These are phyloP conservation scores for Melieria crassipennis DNA, from an alignment of 2,888 invertebrate species.

Conservation along the genomic window DNA sequence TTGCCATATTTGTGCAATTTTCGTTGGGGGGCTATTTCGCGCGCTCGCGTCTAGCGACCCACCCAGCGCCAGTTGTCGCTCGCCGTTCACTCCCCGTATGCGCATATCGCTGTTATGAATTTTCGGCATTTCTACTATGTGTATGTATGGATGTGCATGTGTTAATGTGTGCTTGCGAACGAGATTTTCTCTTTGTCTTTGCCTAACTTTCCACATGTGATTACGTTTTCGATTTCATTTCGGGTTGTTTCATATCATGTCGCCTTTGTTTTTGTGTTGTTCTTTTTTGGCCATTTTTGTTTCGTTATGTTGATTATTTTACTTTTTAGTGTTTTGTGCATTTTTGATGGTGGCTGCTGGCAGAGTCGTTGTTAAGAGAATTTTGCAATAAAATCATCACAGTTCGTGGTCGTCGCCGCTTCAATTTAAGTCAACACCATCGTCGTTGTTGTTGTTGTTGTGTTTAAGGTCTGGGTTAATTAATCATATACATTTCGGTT, in stretches of 20 bases:
- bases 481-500: conserved; percentile 37
- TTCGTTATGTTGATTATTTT: not conserved
- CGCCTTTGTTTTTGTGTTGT: not conserved
- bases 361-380: not conserved
- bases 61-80: too few species aligned
- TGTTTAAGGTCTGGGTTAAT: conserved; percentile 41
- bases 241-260: not conserved
- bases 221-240: not conserved
- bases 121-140: too few species aligned
- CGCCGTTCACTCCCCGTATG: too few species aligned
- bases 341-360: not conserved
- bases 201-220: not conserved
- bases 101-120: too few species aligned
- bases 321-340: not conserved
- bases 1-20: too few species aligned
- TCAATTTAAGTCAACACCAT: not conserved
- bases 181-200: not conserved
- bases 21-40: too few species aligned
- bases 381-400: conserved; percentile 7
- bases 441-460: not conserved
- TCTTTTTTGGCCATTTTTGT: not conserved
- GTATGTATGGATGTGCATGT: too few species aligned
- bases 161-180: too few species aligned
- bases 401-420: not conserved
- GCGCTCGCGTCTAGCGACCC: too few species aligned